phyloP scores from a whole-genome alignment of 2,797 vertebrate genomes.

The Gobio occitaniae region DNA sequence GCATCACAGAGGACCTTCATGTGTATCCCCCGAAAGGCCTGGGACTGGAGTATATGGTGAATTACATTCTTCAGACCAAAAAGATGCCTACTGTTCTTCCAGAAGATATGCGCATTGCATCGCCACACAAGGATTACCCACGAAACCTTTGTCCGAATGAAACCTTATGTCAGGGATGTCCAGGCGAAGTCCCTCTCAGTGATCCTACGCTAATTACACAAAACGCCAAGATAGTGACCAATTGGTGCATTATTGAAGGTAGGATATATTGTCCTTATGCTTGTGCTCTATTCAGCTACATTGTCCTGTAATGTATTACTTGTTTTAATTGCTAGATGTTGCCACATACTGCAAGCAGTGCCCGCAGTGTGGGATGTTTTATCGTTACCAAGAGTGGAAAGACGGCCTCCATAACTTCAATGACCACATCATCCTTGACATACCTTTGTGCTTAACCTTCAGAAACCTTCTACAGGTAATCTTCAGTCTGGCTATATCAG shows the following conservation, averaged over 20 bases:
- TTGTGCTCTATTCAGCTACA: background rate
- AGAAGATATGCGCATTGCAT: background rate
- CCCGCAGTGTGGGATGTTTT: constrained; percentile 34
- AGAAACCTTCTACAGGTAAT: constrained; percentile 44
- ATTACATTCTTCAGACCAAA: constrained; percentile 42
- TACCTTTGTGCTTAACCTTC: constrained; percentile 36
- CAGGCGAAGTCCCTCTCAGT: constrained; percentile 7
- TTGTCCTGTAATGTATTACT: background rate
- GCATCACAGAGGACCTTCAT: background rate
- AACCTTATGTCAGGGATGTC: constrained; percentile 35
- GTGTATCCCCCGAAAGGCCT: constrained; percentile 25
- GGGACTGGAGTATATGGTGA: constrained; percentile 28
- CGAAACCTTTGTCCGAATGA: constrained; percentile 33
- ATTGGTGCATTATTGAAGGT: constrained; percentile 32
- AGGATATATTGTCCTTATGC: background rate
- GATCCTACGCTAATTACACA: constrained; percentile 35
- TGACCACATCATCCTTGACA: constrained; percentile 34
- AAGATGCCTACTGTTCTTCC: constrained; percentile 36
- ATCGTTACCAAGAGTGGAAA: constrained; percentile 47
- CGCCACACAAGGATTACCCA: constrained; percentile 16
- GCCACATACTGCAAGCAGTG: constrained; percentile 38
- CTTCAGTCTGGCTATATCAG: background rate
- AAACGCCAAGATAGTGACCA: constrained; percentile 36
- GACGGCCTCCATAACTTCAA: constrained; percentile 46
- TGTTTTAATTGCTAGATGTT: constrained; percentile 25